Evolutionary conservation across 2,113 vertebrate species (phyloP), one percentile per base, ranked within the genome.

Genomic region (Perca fluviatilis): DNA sequence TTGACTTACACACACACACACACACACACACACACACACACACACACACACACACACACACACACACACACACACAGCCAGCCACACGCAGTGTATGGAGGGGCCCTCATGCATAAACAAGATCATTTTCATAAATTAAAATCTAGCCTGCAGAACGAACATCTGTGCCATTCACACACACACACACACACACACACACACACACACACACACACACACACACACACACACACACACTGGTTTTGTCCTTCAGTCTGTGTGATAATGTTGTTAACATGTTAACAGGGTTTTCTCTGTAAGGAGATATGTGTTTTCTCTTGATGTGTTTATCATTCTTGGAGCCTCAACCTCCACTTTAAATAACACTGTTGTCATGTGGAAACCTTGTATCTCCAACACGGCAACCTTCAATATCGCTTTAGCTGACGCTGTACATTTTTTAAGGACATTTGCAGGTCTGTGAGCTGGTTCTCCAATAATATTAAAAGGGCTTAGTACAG

Each of bases 81-180:
- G n/a, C n/a, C 72, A 56, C 80, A 57, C 56, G 54, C 58, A 74
- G 75, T 64, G 30, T 30, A 84, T 74, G 56, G 54, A 60, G 65
- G 61, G 80, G 81, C 63, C 85, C 81, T 88, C 86, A 91, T 92
- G 89, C 88, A 91, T 92, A 92, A 91, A 90, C 63, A 0, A 85
- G 89, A 91, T 90, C 80, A 91, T 92, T 92, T 92, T 92, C 91
- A 92, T 91, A 92, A 92, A 92, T 92, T 92, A 92, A 91, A 92
- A 85, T 88, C 87, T 90, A 47, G 91, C 88, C 88, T 87, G 86
- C 88, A 89, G 91, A 91, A 88, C 46, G 82, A 92, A 92, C 91
- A 92, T 92, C 91, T 92, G 91, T 92, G 89, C 75, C 82, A 78
- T 83, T 86, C 82, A 81, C 77, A 77, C 78, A 79, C 69, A 54